phyloP scores from a whole-genome alignment of 2,797 vertebrate genomes.

The Apogon hyalosoma region DNA sequence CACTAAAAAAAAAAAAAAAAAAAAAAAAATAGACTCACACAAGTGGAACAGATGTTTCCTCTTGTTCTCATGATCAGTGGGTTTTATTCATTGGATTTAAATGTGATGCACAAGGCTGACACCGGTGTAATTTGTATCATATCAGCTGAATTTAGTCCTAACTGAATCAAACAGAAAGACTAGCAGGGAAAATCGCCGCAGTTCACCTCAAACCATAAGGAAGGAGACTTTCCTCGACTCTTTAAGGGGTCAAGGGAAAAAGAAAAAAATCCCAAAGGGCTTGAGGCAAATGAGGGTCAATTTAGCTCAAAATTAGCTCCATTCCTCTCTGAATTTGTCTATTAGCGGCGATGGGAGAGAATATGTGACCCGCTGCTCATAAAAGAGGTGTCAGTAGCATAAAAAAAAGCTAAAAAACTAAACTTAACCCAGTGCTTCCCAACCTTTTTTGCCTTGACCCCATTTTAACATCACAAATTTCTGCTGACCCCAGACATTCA shows the following conservation, averaged over 20 bases:
- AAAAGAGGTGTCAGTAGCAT: too few species aligned
- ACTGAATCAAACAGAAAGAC: neutral
- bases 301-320: constrained; percentile 35
- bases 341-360: constrained; percentile 16
- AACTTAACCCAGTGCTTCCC: too few species aligned
- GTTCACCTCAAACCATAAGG: constrained; percentile 4
- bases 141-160: neutral
- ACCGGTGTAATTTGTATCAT: neutral
- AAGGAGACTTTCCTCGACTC: neutral
- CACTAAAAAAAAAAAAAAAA: neutral
- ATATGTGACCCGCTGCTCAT: neutral
- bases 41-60: constrained; percentile 60
- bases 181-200: constrained; percentile 9
- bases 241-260: neutral
- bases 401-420: too few species aligned
- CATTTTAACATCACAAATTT: too few species aligned
- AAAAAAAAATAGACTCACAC: neutral
- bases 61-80: constrained; percentile 23
- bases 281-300: constrained; percentile 28
- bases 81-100: constrained; percentile 22
- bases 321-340: constrained; percentile 40
- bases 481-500: too few species aligned
- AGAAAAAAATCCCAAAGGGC: constrained; percentile 13
- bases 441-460: too few species aligned
- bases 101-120: neutral